Percentiles rank a stretch among this genome's conserved stretches.
These are phyloP conservation scores for Ochropacha duplaris DNA, from an alignment of 2,888 invertebrate species.

Conservation along the genomic window DNA sequence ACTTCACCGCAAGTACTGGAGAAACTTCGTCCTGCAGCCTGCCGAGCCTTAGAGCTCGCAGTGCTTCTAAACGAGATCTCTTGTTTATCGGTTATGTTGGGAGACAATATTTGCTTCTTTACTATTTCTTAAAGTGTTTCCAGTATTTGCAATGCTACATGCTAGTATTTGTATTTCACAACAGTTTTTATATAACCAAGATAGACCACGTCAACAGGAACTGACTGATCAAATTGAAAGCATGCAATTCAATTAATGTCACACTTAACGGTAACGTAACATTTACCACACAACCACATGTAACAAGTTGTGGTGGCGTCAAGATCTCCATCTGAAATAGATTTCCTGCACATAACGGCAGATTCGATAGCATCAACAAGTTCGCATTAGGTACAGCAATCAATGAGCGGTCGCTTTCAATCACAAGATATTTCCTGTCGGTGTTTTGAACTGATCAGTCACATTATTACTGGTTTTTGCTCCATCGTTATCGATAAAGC, in stretches of 20 bases:
- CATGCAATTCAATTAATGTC: not conserved
- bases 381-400: not conserved
- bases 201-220: not conserved
- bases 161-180: not conserved
- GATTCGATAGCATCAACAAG: not conserved
- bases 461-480: not conserved
- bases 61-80: not conserved
- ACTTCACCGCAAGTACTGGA: slow-evolving; percentile 16
- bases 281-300: not conserved
- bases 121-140: not conserved
- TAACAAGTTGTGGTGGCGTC: slow-evolving; percentile 3
- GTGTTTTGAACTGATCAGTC: not conserved
- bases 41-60: not conserved
- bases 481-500: not conserved
- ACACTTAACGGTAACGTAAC: not conserved
- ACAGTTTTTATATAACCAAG: not conserved
- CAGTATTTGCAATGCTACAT: not conserved
- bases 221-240: not conserved
- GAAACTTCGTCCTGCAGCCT: not conserved
- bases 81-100: not conserved
- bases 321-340: slow-evolving; percentile 14
- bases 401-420: not conserved
- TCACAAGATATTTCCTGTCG: not conserved
- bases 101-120: not conserved
- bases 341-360: slow-evolving; percentile 11